Evolutionary conservation across 2,113 vertebrate genomes (phyloP).

Genomic region (Psophia crepitans): DNA sequence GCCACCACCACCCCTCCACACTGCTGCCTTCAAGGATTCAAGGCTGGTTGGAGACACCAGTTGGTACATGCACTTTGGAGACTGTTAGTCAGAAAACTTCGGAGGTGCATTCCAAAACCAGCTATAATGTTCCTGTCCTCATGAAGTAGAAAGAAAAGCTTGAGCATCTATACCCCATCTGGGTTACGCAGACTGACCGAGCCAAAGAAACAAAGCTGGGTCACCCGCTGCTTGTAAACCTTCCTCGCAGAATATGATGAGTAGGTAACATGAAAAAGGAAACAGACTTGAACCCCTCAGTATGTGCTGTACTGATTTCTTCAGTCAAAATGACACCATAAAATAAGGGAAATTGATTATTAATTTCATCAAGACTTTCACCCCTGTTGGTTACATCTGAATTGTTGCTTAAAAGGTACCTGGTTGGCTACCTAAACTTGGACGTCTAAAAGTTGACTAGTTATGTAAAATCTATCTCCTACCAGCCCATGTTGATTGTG

Average conservation of each 20-base stretch:
- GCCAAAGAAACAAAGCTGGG: not conserved
- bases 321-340: not conserved
- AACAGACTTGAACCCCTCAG: not conserved
- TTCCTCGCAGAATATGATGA: not conserved
- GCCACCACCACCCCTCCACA: not conserved
- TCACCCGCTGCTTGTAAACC: not conserved
- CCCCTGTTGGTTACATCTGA: not conserved
- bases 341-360: not conserved
- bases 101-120: not conserved
- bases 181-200: not conserved
- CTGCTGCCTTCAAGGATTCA: not conserved
- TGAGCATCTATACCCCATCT: not conserved
- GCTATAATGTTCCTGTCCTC: not conserved
- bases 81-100: not conserved
- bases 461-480: not conserved
- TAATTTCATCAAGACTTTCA: not conserved
- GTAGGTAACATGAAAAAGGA: not conserved
- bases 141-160: not conserved
- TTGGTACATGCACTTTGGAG: not conserved
- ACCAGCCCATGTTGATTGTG: not conserved
- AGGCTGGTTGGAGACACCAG: not conserved
- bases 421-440: not conserved
- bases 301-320: not conserved
- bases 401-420: not conserved
- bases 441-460: not conserved